phyloP scores from a whole-genome alignment of 2,113 vertebrate genomes.

The Notothenia coriiceps region DNA sequence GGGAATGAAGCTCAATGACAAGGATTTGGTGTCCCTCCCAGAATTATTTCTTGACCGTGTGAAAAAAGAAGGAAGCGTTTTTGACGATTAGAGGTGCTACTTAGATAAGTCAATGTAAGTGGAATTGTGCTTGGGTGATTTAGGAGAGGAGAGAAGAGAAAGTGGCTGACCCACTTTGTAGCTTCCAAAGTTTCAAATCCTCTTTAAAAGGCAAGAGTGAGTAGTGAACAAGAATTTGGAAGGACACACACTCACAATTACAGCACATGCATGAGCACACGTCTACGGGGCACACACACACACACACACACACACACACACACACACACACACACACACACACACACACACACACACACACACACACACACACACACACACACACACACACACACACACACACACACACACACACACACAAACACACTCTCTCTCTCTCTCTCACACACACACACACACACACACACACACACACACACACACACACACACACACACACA shows the following conservation, averaged over 20 bases:
- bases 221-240: constrained; percentile 24
- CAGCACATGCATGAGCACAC: constrained; percentile 11
- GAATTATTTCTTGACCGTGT: not conserved
- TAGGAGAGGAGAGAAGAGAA: constrained; percentile 40
- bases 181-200: constrained; percentile 76
- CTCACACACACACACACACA: constrained; percentile 13
- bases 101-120: not conserved
- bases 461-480: not conserved
- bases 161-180: constrained; percentile 80
- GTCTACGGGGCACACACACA: not conserved
- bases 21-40: not conserved
- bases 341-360: not conserved
- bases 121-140: not conserved
- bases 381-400: constrained; percentile 1
- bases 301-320: not conserved
- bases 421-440: constrained; percentile 38
- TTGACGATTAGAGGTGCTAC: not conserved
- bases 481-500: constrained; percentile 43
- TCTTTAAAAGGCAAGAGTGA: constrained; percentile 57
- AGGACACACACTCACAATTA: not conserved
- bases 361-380: not conserved
- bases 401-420: constrained; percentile 2
- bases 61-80: not conserved
- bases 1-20: not conserved
- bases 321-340: not conserved